A percentile compares a stretch with the other conserved stretches of the same genome.
These are phyloP conservation scores for Sisyra terminalis DNA, from an alignment of 2,888 invertebrate genomes.

Conservation along the genomic window DNA sequence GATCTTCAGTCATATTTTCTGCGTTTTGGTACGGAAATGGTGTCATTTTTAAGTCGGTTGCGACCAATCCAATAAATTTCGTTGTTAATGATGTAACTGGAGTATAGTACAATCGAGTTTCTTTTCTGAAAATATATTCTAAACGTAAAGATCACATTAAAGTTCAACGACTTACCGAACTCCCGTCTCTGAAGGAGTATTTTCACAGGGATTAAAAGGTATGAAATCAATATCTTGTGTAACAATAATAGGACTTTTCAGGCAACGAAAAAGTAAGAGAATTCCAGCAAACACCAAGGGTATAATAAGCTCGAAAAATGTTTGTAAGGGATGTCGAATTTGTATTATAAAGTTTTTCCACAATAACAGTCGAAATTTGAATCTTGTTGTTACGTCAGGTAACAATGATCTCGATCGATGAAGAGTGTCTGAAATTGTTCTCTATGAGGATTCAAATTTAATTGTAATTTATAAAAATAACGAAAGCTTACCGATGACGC, in stretches of 20 bases:
- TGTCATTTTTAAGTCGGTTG: too few species aligned
- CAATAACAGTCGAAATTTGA: slow-evolving; percentile 53
- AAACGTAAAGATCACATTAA: slow-evolving; percentile 13
- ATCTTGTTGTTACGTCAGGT: slow-evolving; percentile 10
- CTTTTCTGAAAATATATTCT: slow-evolving; percentile 13
- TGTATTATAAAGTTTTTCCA: slow-evolving; percentile 77
- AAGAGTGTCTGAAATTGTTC: too few species aligned
- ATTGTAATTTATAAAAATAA: too few species aligned
- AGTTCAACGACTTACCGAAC: slow-evolving; percentile 8
- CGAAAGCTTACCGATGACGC: too few species aligned
- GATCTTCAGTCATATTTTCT: too few species aligned
- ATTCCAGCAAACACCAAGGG: slow-evolving; percentile 49
- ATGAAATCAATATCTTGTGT: slow-evolving; percentile 22
- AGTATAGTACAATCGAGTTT: too few species aligned
- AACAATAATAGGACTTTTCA: slow-evolving; percentile 34
- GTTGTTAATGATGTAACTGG: too few species aligned
- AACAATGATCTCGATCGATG: too few species aligned
- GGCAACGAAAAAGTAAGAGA: slow-evolving; percentile 49
- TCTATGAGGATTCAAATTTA: too few species aligned
- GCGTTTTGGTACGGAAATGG: too few species aligned
- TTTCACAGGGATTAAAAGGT: slow-evolving; percentile 20
- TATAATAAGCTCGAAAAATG: slow-evolving; percentile 45
- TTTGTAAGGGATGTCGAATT: slow-evolving; percentile 51
- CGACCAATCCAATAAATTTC: too few species aligned
- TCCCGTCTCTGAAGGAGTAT: slow-evolving; percentile 7